These are phyloP conservation scores for Tachuris rubrigastra DNA, from an alignment of 2,113 vertebrate species.

Conservation along the genomic window DNA sequence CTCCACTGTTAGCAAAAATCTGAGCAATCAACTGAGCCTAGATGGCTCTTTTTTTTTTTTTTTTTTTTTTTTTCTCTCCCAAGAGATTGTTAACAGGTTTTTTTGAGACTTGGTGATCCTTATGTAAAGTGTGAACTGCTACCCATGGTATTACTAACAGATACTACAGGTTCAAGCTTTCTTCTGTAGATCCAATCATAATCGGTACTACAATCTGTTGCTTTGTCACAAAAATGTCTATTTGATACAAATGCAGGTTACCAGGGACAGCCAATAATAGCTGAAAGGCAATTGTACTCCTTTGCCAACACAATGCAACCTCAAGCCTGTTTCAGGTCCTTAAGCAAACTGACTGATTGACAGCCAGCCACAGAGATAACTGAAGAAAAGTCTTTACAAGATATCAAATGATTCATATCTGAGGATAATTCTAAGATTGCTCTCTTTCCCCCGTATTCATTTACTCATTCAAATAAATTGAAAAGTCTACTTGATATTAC, in stretches of 20 bases:
- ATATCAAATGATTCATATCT: background rate
- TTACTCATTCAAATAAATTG: background rate
- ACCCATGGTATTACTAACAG: background rate
- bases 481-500: background rate
- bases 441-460: background rate
- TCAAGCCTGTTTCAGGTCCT: background rate
- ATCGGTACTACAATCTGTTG: background rate
- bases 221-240: background rate
- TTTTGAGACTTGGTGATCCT: background rate
- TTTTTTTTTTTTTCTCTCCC: no score
- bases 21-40: no score
- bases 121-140: background rate
- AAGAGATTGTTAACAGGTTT: background rate
- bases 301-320: background rate
- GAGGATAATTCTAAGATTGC: background rate
- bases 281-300: rapidly evolving
- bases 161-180: background rate
- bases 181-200: background rate
- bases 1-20: background rate
- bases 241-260: background rate
- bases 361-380: background rate
- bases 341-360: background rate
- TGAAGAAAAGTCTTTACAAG: background rate
- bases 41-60: no score
- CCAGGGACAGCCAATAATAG: background rate